Conservation (phyloP, 30 jellyfish, hydroid and myxozoan species). For the Clytia hemisphaerica region DNA sequence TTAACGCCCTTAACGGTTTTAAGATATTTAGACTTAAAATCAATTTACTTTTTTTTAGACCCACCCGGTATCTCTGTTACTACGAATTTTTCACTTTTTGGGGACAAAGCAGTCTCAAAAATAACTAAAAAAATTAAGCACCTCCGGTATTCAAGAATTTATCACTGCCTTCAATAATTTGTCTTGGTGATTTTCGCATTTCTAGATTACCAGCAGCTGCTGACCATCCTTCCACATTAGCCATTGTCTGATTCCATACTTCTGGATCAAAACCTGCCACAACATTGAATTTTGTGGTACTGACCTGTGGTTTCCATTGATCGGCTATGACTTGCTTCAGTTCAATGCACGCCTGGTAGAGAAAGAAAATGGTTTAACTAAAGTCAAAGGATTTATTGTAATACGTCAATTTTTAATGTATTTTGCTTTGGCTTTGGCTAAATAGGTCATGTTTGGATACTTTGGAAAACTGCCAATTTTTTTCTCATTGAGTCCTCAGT, state of each 20-base stretch:
- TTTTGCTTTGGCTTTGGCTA: too few relatives aligned
- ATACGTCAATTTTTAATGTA: too few relatives aligned
- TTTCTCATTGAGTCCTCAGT: too few relatives aligned
- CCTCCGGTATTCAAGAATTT: conserved; percentile 19
- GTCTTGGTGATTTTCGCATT: not conserved
- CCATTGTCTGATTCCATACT: conserved; percentile 17
- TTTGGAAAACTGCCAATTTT: too few relatives aligned
- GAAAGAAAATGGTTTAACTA: too few relatives aligned
- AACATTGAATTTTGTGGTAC: conserved; percentile 1
- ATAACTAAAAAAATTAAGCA: not conserved
- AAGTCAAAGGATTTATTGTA: too few relatives aligned
- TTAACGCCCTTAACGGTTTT: too few relatives aligned
- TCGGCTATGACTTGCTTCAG: not conserved
- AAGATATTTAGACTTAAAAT: too few relatives aligned
- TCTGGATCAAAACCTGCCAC: conserved; percentile 31
- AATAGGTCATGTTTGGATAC: too few relatives aligned
- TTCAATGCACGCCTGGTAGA: not conserved
- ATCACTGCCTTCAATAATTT: conserved; percentile 6
- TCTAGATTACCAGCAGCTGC: not conserved
- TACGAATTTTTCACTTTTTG: too few relatives aligned
- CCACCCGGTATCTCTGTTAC: too few relatives aligned
- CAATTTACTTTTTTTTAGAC: too few relatives aligned
- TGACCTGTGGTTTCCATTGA: not conserved
- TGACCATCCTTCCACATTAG: not conserved
- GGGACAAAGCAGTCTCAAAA: not conserved